Percentiles rank a stretch among this genome's conserved stretches.
phyloP scores from a whole-genome alignment of 2,113 vertebrate genomes.

The Glaucidium brasilianum region DNA sequence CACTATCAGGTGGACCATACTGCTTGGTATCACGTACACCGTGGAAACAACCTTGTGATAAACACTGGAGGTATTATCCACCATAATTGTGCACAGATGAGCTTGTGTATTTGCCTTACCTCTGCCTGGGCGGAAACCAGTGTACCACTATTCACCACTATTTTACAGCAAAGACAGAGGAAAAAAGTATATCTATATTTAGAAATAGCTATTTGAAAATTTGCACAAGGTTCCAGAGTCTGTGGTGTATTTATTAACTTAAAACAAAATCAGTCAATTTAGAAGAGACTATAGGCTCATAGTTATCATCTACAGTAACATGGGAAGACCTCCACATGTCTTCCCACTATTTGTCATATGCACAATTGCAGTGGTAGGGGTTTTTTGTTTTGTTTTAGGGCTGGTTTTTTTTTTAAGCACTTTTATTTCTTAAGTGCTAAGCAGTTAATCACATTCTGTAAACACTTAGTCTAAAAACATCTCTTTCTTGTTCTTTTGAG shows the following conservation, averaged over 20 bases:
- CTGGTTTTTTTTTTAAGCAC: background rate
- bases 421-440: background rate
- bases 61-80: background rate
- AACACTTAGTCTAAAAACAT: slow-evolving; percentile 37
- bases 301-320: background rate
- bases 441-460: background rate
- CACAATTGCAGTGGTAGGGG: background rate
- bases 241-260: background rate
- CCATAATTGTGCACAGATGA: background rate
- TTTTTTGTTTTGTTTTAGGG: too few species aligned
- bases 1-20: background rate
- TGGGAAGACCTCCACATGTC: background rate
- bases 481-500: background rate
- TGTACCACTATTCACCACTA: background rate
- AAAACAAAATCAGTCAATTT: background rate
- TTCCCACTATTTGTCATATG: slow-evolving; percentile 2
- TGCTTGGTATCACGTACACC: background rate
- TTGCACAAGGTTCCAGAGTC: background rate
- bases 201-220: background rate
- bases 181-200: background rate
- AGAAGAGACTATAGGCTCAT: background rate
- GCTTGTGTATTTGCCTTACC: background rate
- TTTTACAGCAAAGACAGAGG: background rate
- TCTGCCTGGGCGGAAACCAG: background rate
- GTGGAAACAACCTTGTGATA: background rate